Base-by-base conservation (phyloP, 2,113 vertebrate species). In the Meriones unguiculatus region DNA sequence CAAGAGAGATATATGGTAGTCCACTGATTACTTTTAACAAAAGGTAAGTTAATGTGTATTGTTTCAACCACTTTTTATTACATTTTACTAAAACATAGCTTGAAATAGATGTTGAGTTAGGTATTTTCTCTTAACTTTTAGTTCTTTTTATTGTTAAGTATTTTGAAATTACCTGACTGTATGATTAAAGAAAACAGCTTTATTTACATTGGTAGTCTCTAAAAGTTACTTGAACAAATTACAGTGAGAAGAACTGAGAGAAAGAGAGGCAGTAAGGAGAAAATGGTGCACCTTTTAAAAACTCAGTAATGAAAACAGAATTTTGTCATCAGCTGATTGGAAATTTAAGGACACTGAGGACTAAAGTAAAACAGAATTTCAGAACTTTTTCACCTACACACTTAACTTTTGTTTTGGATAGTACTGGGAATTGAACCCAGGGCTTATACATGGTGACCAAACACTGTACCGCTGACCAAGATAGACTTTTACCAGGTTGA, bases 11-110 rank as follows among this genome's bases (percentile, higher is more conserved):
- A 70, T 92, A 92, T 17, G 65, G 0, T 82, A 90, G 32, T 70
- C 11, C 7, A 80, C 14, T 91, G 70, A 67, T 80, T 86, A 50
- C 52, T 94, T 4, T 28, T 93, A 35, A 35, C 65, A 76, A 77
- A 70, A 95, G 88, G 64, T 97, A 95, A 92, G 86, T 92, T 95
- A 73, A 86, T 76, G 9, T 28, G 28, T 93, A 57, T 46, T 92
- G 32, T 76, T 84, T 93, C 76, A 90, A 7, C 10, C 13, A 35
- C 38, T 35, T 72, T 92, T 72, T 76, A 64, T 10, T 88, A 92
- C 22, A 7, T 80, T 93, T 93, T 91, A 75, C 78, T 82, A 73
- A 93, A 91, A 73, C 88, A 75, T 4, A 87, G 32, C 65, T 87
- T 95, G 62, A 92, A 96, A 64, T 95, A 80, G 46, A 17, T 75